Conservation (phyloP, 1,140 invertebrate species). For the Tribolium madens region DNA sequence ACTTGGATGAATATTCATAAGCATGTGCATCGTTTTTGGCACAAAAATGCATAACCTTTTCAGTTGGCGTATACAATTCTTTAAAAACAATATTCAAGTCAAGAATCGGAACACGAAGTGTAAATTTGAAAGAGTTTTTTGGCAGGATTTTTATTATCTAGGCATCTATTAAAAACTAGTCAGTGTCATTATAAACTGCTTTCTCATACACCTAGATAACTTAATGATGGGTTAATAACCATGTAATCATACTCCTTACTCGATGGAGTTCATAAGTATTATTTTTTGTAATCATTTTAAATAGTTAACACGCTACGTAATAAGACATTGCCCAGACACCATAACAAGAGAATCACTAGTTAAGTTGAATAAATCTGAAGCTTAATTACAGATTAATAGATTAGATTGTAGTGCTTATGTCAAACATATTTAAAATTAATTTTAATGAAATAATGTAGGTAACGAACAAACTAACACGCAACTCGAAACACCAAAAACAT, state of each 20-base stretch:
- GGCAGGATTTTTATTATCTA: neutral
- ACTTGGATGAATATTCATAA: neutral
- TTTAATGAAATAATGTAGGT: no score
- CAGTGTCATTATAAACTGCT: constrained; percentile 28
- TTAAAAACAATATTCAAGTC: no score
- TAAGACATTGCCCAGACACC: neutral
- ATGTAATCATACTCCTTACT: constrained; percentile 14
- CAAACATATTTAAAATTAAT: no score
- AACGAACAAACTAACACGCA: no score
- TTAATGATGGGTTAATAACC: constrained; percentile 10
- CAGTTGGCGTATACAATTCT: no score
- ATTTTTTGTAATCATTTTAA: neutral
- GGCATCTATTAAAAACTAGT: constrained; percentile 24
- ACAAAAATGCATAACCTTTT: neutral
- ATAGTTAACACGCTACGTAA: neutral
- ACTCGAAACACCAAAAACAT: no score
- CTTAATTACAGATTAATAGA: no score
- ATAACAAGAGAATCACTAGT: no score
- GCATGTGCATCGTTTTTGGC: neutral
- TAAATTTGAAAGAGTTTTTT: constrained; percentile 1
- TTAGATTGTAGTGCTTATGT: no score
- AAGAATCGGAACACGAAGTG: neutral
- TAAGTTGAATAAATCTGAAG: no score
- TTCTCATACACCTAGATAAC: constrained; percentile 37
- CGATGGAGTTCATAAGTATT: neutral